These are phyloP conservation scores for Ciconia stormi DNA, from an alignment of 2,113 vertebrate species.

Conservation along the genomic window DNA sequence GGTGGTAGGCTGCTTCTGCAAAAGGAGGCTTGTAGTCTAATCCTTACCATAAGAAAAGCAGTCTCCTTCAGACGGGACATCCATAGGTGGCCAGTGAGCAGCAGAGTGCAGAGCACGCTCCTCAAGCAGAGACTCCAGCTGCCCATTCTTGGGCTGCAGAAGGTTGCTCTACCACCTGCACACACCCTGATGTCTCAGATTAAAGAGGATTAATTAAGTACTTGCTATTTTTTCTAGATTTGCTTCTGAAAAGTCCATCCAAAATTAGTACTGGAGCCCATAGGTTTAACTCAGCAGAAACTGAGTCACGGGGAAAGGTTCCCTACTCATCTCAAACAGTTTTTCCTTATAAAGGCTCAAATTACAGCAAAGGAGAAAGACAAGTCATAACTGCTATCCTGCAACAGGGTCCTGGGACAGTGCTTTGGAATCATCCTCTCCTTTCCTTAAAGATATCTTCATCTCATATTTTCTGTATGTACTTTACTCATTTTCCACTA, in stretches of 20 bases:
- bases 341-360: not conserved
- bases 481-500: not conserved
- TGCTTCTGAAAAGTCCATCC: not conserved
- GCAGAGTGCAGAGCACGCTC: fast-evolving
- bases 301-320: not conserved
- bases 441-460: not conserved
- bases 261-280: not conserved
- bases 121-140: not conserved
- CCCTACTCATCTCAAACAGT: not conserved
- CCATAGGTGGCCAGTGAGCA: not conserved
- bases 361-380: not conserved
- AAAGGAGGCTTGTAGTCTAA: not conserved
- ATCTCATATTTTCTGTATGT: not conserved
- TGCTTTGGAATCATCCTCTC: not conserved
- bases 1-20: not conserved
- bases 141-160: not conserved
- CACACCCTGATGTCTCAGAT: not conserved
- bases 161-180: not conserved
- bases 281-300: not conserved
- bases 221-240: not conserved
- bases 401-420: not conserved
- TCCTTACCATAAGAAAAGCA: not conserved
- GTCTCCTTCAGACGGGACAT: not conserved
- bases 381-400: not conserved
- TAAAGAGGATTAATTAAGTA: not conserved